Evolutionary conservation across 2,797 vertebrate species (phyloP).

Genomic region (Manis pentadactyla): DNA sequence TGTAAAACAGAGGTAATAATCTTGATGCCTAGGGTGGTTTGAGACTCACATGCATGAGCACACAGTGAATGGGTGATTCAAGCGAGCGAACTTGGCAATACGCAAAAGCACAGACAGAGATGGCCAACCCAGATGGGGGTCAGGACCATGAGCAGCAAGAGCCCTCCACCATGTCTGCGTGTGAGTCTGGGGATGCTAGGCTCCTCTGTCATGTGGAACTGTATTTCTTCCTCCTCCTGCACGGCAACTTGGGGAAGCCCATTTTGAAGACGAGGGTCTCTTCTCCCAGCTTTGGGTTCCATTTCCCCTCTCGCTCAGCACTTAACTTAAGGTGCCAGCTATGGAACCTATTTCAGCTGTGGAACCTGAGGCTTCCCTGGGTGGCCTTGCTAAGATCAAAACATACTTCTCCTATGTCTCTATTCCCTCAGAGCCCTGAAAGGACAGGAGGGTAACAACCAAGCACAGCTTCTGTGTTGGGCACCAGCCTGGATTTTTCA

Average conservation of each 20-base stretch:
- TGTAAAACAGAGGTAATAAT: too few species aligned
- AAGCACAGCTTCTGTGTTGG: background rate
- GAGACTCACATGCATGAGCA: background rate
- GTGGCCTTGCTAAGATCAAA: background rate
- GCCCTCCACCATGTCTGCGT: fast-evolving
- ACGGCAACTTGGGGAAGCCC: background rate
- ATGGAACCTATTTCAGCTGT: too few species aligned
- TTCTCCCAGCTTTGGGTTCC: background rate
- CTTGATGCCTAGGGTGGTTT: background rate
- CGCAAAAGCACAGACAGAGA: background rate
- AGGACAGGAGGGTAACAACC: background rate
- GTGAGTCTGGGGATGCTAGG: background rate
- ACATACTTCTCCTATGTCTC: background rate
- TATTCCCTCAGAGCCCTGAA: background rate
- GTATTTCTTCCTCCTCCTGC: background rate
- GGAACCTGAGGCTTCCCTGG: background rate
- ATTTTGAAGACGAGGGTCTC: background rate
- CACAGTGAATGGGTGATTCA: background rate
- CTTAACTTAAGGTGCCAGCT: too few species aligned
- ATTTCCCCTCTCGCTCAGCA: too few species aligned
- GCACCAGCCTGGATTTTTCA: background rate
- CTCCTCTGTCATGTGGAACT: background rate
- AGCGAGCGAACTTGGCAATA: too few species aligned
- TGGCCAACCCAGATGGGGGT: background rate
- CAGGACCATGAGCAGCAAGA: background rate